Evolutionary conservation across 2,888 invertebrate species (phyloP).

Genomic region (Conus canariensis): DNA sequence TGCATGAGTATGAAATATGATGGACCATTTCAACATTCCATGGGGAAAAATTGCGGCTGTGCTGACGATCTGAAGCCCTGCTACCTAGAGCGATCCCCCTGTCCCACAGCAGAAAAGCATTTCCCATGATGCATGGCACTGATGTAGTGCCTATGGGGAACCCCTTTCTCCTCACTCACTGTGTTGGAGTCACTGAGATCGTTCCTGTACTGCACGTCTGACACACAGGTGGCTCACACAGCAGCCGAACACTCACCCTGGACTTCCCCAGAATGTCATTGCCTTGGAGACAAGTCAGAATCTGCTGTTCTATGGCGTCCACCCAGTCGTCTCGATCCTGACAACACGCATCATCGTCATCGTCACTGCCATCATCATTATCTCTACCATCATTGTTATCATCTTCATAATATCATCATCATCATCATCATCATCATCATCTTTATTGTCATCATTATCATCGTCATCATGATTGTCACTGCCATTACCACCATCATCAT

Average conservation of each 20-base stretch:
- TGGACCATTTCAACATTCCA: too few relatives aligned
- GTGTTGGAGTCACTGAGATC: too few relatives aligned
- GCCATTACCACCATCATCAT: neutral
- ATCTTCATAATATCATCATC: neutral
- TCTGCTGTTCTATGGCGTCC: constrained; percentile 95
- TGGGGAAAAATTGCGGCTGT: too few relatives aligned
- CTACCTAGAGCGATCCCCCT: too few relatives aligned
- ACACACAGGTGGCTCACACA: too few relatives aligned
- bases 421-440: constrained; percentile 31
- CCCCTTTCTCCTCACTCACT: too few relatives aligned
- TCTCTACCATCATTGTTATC: neutral
- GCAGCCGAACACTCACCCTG: constrained; percentile 68
- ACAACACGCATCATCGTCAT: neutral
- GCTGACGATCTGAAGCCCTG: too few relatives aligned
- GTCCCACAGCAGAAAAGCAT: too few relatives aligned
- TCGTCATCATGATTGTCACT: neutral
- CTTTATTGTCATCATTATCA: constrained; percentile 17
- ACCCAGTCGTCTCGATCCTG: constrained; percentile 87
- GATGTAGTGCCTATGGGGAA: too few relatives aligned
- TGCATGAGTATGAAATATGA: too few relatives aligned
- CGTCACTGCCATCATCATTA: neutral
- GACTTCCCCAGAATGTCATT: constrained; percentile 81
- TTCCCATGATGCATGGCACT: too few relatives aligned
- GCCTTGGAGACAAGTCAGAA: constrained; percentile 91
- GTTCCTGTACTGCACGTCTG: too few relatives aligned